Conservation (phyloP, 2,888 invertebrate genomes). For the Serripes groenlandicus region DNA sequence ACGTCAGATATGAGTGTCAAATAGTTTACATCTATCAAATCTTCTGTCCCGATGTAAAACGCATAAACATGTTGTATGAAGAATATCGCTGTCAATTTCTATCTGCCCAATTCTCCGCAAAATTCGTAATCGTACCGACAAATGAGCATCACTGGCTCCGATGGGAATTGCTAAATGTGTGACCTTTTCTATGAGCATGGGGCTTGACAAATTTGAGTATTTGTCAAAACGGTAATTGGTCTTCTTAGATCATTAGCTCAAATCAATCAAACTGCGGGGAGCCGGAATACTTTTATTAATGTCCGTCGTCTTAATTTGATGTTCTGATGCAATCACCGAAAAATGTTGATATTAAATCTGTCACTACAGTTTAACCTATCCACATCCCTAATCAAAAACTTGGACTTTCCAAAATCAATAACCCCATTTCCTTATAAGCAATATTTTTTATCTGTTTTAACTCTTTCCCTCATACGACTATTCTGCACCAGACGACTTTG, state of each 20-base stretch:
- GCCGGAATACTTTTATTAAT: conserved; percentile 36
- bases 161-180: conserved; percentile 41
- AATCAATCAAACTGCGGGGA: conserved; percentile 59
- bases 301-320: conserved; percentile 15
- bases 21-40: conserved; percentile 53
- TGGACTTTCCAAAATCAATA: no score
- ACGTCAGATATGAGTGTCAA: conserved; percentile 47
- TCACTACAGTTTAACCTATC: conserved; percentile 18
- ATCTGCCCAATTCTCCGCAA: conserved; percentile 54
- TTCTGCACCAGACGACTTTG: no score
- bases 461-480: no score
- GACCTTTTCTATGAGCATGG: conserved; percentile 43
- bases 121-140: conserved; percentile 53
- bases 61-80: conserved; percentile 45
- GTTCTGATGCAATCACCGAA: conserved; percentile 24
- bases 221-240: conserved; percentile 69
- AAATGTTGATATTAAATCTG: conserved; percentile 21
- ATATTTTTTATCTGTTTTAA: no score
- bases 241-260: conserved; percentile 55
- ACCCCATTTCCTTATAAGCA: no score
- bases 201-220: conserved; percentile 69
- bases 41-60: conserved; percentile 48
- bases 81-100: conserved; percentile 45
- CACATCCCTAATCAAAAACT: no score
- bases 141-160: conserved; percentile 36